Conservation (phyloP, 2,888 invertebrate species). For the Yponomeuta cagnagella region DNA sequence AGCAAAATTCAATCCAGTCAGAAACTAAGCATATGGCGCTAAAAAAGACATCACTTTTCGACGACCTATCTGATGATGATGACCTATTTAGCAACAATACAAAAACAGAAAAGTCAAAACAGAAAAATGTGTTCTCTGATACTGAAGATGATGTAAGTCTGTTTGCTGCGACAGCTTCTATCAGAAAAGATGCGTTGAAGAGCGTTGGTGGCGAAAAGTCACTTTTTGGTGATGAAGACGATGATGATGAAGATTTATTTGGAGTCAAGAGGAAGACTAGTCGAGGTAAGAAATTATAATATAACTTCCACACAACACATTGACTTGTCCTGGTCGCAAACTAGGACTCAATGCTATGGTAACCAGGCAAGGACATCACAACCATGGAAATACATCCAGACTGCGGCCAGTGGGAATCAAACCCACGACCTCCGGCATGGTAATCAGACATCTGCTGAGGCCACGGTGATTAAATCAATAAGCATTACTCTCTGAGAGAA, state of each 20-base stretch:
- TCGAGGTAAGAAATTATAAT: too few relatives aligned
- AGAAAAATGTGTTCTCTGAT: constrained; percentile 38
- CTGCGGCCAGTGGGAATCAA: too few relatives aligned
- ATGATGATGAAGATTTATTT: constrained; percentile 54
- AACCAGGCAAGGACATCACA: too few relatives aligned
- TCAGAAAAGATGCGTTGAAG: constrained; percentile 27
- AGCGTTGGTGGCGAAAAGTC: constrained; percentile 34
- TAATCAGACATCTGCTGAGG: too few relatives aligned
- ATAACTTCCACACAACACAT: too few relatives aligned
- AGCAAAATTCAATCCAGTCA: constrained; percentile 16
- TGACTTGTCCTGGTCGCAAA: too few relatives aligned
- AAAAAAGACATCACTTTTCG: constrained; percentile 39
- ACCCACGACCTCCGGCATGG: too few relatives aligned
- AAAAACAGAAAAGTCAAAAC: constrained; percentile 22
- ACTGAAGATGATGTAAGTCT: constrained; percentile 57
- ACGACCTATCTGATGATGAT: constrained; percentile 46
- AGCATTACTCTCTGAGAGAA: too few relatives aligned
- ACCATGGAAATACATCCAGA: too few relatives aligned
- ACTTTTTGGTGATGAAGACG: constrained; percentile 59
- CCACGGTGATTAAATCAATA: too few relatives aligned
- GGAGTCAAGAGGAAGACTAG: constrained; percentile 35
- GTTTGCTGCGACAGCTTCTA: constrained; percentile 29
- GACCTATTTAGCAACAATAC: constrained; percentile 44
- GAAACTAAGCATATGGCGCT: background rate
- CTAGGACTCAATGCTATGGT: too few relatives aligned